These are phyloP conservation scores for Yponomeuta sedellus DNA, from an alignment of 2,888 invertebrate species.

Conservation along the genomic window DNA sequence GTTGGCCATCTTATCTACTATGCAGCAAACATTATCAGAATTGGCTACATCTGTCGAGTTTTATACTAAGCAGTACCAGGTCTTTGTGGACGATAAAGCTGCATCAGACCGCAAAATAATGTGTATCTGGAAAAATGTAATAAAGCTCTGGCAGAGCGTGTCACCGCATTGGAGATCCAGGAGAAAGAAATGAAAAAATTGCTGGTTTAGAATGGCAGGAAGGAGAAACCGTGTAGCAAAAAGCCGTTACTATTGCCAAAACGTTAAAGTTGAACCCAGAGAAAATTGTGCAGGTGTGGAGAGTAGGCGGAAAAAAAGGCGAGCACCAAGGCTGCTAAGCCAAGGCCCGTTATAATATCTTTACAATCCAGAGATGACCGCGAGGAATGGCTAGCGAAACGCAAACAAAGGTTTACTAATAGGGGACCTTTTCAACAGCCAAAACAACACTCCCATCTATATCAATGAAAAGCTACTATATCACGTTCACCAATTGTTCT, in stretches of 20 bases:
- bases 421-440: slow-evolving; percentile 18
- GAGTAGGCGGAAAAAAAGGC: slow-evolving; percentile 22
- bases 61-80: background rate
- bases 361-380: slow-evolving; percentile 17
- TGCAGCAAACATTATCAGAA: background rate
- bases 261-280: slow-evolving; percentile 16
- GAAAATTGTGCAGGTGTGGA: slow-evolving; percentile 19
- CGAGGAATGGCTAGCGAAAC: slow-evolving; percentile 17
- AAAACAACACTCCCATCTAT: slow-evolving; percentile 21
- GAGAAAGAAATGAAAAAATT: slow-evolving; percentile 16
- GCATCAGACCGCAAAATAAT: background rate
- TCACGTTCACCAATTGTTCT: slow-evolving; percentile 13
- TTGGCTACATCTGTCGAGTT: background rate
- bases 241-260: background rate
- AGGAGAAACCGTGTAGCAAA: slow-evolving; percentile 3
- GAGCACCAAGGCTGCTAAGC: slow-evolving; percentile 9
- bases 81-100: background rate
- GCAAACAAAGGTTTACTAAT: slow-evolving; percentile 13
- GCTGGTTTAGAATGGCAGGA: slow-evolving; percentile 10
- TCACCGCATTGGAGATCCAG: background rate
- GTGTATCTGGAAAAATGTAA: background rate
- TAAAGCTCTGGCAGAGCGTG: background rate
- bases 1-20: background rate
- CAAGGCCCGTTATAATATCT: slow-evolving; percentile 16
- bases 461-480: slow-evolving; percentile 13